Evolutionary conservation across 2,113 vertebrate genomes (phyloP).

Genomic region (Empidonax traillii): DNA sequence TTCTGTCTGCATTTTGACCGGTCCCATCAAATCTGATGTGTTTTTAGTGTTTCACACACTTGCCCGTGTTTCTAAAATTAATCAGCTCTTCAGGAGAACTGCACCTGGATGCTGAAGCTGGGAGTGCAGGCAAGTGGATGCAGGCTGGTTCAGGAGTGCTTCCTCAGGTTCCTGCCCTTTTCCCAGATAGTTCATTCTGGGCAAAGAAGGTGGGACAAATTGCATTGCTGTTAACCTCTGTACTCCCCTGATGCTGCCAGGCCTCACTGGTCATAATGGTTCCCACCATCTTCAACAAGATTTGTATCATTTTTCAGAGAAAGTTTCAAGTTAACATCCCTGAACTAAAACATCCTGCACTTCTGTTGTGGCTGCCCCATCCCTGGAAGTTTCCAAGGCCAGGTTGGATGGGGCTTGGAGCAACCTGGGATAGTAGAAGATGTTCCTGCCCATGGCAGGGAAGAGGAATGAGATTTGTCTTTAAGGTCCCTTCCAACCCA

Average conservation of each 20-base stretch:
- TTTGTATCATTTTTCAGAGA: neutral
- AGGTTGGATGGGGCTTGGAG: rapidly evolving
- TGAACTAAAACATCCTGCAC: neutral
- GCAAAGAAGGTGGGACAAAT: neutral
- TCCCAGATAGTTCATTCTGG: neutral
- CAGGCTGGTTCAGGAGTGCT: neutral
- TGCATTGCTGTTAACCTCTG: neutral
- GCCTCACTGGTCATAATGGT: neutral
- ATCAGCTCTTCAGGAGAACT: neutral
- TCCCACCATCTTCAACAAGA: neutral
- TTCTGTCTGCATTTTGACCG: neutral
- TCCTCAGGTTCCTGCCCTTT: neutral
- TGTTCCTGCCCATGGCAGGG: neutral
- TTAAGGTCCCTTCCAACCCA: neutral
- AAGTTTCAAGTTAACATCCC: neutral
- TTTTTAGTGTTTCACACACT: neutral
- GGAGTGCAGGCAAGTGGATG: neutral
- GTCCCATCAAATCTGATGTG: neutral
- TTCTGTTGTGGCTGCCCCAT: neutral
- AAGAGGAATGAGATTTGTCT: neutral
- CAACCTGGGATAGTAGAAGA: rapidly evolving
- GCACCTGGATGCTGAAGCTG: neutral
- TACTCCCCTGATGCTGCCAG: neutral
- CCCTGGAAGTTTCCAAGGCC: neutral
- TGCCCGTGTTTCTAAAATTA: neutral